Base-by-base conservation (phyloP, 2,888 invertebrate genomes). In the Troides aeacus region DNA sequence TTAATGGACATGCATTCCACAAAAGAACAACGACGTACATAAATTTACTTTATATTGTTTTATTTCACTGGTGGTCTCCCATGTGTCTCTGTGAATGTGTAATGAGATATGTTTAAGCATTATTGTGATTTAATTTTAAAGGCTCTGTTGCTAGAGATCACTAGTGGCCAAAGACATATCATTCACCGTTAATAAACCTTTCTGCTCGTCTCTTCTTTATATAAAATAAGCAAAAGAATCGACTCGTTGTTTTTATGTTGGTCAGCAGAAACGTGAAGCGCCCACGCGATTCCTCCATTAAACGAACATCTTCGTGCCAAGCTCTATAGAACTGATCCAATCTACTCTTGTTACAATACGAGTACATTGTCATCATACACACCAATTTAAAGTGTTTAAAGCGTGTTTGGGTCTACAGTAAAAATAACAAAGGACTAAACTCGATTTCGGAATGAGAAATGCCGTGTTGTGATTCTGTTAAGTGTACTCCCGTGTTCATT, bases 221-320 rank as follows among this genome's bases (percentile, higher is more conserved):
- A 53, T 7, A 53, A n/a, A 53, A n/a, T 64, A 67, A 72, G 70
- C 70, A 71, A 73, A 71, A 69, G 67, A 68, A 70, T 64, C 46
- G 59, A 57, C 73, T 62, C 68, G 62, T 36, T 50, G 30, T 42
- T 24, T 24, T 66, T 42, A 66, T 66, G 62, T 64, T 68, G 53
- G 57, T 60, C 69, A 69, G 68, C 65, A 73, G 71, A 72, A 75
- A 74, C 73, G 74, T 69, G 68, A 67, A 64, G 58, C 36, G 42
- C 70, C 71, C 76, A 78, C 76, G 77, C 76, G 74, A 77, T 78
- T 71, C 74, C 72, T 76, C 76, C 75, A 77, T 77, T 78, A 77
- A 72, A 65, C 65, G 65, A 50, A 46, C 53, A 59, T 63, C 60
- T 56, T 62, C 46, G 57, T 42, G 67, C 64, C 62, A 69, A 72